These are phyloP conservation scores for Galemys pyrenaicus DNA, from an alignment of 2,113 vertebrate genomes.

Conservation along the genomic window DNA sequence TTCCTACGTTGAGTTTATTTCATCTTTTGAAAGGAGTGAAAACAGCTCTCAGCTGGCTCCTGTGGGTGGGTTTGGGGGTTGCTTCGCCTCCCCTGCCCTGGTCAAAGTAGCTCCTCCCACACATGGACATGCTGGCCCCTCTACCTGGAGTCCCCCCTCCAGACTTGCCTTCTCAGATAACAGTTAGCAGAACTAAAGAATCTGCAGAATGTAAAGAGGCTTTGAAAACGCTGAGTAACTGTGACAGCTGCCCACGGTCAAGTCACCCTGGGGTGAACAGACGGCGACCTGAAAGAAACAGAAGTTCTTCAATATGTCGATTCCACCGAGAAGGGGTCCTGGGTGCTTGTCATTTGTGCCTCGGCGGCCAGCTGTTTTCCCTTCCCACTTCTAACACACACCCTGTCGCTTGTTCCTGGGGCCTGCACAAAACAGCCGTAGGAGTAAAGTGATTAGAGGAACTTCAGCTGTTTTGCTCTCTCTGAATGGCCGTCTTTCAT, in stretches of 20 bases:
- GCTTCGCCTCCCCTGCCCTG: fast-evolving
- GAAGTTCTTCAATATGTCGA: neutral
- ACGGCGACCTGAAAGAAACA: neutral
- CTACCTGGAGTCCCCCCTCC: neutral
- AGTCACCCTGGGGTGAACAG: neutral
- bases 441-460: constrained; percentile 65
- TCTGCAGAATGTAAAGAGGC: constrained; percentile 1
- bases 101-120: neutral
- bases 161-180: neutral
- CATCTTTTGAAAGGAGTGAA: neutral
- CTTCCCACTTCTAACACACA: neutral
- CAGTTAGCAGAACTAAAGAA: neutral
- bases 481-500: constrained; percentile 78
- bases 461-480: constrained; percentile 43
- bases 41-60: neutral
- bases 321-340: neutral
- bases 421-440: constrained; percentile 30
- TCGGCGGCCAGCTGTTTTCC: constrained; percentile 23
- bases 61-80: fast-evolving
- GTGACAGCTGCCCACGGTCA: neutral
- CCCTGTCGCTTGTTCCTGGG: neutral
- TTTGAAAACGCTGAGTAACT: neutral
- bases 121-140: fast-evolving
- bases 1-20: neutral
- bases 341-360: fast-evolving